Evolutionary conservation across 2,888 invertebrate genomes (phyloP), one percentile per base, ranked within the genome.

Genomic region (Oscheius sp.): DNA sequence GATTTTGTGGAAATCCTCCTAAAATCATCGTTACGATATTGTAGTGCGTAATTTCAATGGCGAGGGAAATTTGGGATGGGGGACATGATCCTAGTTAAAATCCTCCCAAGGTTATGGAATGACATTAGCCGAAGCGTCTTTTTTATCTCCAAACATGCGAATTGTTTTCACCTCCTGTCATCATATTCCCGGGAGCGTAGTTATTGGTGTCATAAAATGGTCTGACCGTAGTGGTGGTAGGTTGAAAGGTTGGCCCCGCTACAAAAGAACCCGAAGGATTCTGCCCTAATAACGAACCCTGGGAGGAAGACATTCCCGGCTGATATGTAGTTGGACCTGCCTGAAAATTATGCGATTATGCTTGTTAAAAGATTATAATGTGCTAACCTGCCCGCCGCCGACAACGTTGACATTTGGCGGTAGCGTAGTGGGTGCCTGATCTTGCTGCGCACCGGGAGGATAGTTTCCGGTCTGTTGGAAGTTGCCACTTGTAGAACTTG

Each of bases 351-450:
- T 45, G 43, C 21, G 29, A 25, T 52, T 29, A 52, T 29, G 49
- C 35, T 29, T 66, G 66, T 52, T 66, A 29, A 41, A 45, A 35
- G 35, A 35, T 35, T 35, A 35, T 35, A 35, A n/a, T n/a, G 35
- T 35, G 13, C 66, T 52, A 66, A 66, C 66, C 66, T 66, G 66
- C 52, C 66, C 66, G 21, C 66, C 66, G 66, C 66, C 66, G 49
- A 29, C 66, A 52, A 52, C 66, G 66, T 66, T 66, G 66, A 49
- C 66, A 52, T 52, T 35, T 16, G 66, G 66, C 66, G 49, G 66
- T 21, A 25, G 52, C 66, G 52, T 66, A 27, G 66, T 46, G 52
- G 46, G 23, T 21, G 64, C 49, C 66, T 66, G 66, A 66, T 66
- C 66, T 52, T 52, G 66, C 27, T 66, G 66, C 9, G 52, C 66